phyloP scores from a whole-genome alignment of 2,113 vertebrate genomes.

The Pica pica region DNA sequence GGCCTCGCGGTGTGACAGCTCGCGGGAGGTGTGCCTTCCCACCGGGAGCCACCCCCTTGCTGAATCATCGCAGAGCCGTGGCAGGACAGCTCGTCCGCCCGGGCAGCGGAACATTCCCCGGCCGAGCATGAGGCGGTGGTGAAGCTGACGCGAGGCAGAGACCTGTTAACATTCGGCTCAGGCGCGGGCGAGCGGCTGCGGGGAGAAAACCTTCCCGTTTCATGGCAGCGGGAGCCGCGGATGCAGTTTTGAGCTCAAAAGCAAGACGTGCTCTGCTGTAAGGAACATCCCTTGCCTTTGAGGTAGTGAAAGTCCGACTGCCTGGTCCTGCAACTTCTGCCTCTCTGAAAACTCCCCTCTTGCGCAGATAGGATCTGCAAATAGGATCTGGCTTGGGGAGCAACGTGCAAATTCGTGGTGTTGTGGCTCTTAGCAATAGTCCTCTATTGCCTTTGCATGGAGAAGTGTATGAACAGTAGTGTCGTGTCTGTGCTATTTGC shows the following conservation, averaged over 20 bases:
- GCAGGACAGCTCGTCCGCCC: not conserved
- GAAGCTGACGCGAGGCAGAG: not conserved
- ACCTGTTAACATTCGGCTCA: not conserved
- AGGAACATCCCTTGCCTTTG: not conserved
- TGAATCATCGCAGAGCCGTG: slow-evolving; percentile 53
- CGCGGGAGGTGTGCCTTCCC: slow-evolving; percentile 9
- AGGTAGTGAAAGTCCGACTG: not conserved
- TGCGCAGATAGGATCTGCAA: not conserved
- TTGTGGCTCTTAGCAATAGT: not conserved
- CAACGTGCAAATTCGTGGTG: fast-evolving
- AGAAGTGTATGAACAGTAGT: not conserved
- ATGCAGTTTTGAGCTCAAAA: not conserved
- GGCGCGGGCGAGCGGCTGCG: not conserved
- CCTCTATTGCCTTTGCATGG: not conserved
- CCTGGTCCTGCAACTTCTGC: not conserved
- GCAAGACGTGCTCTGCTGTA: not conserved
- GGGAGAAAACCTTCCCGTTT: not conserved
- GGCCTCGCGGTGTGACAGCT: slow-evolving; percentile 8
- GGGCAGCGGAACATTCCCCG: not conserved
- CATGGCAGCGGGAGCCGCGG: not conserved
- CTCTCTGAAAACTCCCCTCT: not conserved
- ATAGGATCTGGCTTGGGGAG: not conserved
- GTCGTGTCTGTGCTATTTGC: not conserved
- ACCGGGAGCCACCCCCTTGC: slow-evolving; percentile 48
- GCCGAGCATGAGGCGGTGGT: not conserved